phyloP scores from a whole-genome alignment of 2,888 invertebrate genomes.

The Arenicola marina region DNA sequence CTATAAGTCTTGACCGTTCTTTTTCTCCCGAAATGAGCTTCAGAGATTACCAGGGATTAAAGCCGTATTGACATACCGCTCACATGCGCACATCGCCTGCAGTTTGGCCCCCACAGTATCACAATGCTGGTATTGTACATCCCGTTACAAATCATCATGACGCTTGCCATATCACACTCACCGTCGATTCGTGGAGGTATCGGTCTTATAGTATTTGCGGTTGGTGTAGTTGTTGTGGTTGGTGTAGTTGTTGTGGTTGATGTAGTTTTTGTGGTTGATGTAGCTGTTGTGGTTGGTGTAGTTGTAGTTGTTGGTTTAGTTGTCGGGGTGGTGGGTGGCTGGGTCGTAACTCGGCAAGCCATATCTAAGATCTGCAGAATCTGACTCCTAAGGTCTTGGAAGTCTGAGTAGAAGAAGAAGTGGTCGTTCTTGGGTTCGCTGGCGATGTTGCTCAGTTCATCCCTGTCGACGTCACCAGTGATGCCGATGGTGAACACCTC shows the following conservation, averaged over 20 bases:
- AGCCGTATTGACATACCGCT: too few species aligned
- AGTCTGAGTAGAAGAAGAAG: not conserved
- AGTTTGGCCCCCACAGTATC: too few species aligned
- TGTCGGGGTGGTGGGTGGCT: not conserved
- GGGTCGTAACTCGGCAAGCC: not conserved
- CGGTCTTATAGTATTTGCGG: too few species aligned
- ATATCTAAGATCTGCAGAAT: not conserved
- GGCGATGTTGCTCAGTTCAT: not conserved
- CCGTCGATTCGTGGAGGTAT: too few species aligned
- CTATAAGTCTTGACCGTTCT: too few species aligned
- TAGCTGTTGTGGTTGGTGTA: not conserved
- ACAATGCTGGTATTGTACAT: too few species aligned
- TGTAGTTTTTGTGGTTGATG: not conserved
- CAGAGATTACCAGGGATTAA: too few species aligned
- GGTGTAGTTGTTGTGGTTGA: not conserved
- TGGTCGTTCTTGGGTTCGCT: not conserved
- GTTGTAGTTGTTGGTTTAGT: not conserved
- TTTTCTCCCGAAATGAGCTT: too few species aligned
- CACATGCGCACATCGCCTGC: too few species aligned
- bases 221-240: not conserved
- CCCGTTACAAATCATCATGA: too few species aligned
- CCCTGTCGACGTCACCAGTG: not conserved
- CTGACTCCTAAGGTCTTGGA: not conserved
- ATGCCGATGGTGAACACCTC: conserved; percentile 5
- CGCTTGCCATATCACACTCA: too few species aligned